Conservation (phyloP, 1,140 invertebrate species). For the Helicoverpa armigera region DNA sequence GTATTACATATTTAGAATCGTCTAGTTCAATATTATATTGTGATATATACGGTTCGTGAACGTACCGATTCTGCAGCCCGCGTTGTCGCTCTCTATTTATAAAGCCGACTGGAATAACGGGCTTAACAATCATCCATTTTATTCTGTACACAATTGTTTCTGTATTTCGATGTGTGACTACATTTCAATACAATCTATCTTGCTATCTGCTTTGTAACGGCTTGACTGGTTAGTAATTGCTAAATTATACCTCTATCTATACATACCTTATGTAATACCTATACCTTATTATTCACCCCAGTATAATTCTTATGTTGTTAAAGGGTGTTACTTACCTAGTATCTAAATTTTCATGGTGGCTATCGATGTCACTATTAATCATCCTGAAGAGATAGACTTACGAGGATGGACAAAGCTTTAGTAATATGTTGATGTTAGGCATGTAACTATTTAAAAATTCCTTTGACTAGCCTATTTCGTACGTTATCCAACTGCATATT, state of each 20-base stretch:
- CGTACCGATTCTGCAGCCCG: slow-evolving; percentile 25
- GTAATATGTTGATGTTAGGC: no score
- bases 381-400: no score
- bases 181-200: slow-evolving; percentile 25
- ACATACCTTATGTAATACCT: no score
- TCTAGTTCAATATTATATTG: slow-evolving; percentile 37
- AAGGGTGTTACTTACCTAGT: not conserved
- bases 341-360: not conserved
- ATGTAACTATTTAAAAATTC: no score
- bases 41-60: slow-evolving; percentile 14
- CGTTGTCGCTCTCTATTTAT: slow-evolving; percentile 46
- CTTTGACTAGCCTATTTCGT: slow-evolving; percentile 1
- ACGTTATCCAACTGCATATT: not conserved
- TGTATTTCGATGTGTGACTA: slow-evolving; percentile 14
- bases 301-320: no score
- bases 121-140: slow-evolving; percentile 57
- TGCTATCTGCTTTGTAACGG: slow-evolving; percentile 4
- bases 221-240: not conserved
- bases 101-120: slow-evolving; percentile 55
- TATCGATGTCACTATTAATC: no score
- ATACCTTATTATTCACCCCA: no score
- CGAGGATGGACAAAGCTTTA: no score
- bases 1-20: slow-evolving; percentile 46
- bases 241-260: not conserved
- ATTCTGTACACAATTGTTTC: slow-evolving; percentile 40